Evolutionary conservation across 92 coral and sea anemone species (phyloP).

Genomic region (Zoanthus sansibaricus): DNA sequence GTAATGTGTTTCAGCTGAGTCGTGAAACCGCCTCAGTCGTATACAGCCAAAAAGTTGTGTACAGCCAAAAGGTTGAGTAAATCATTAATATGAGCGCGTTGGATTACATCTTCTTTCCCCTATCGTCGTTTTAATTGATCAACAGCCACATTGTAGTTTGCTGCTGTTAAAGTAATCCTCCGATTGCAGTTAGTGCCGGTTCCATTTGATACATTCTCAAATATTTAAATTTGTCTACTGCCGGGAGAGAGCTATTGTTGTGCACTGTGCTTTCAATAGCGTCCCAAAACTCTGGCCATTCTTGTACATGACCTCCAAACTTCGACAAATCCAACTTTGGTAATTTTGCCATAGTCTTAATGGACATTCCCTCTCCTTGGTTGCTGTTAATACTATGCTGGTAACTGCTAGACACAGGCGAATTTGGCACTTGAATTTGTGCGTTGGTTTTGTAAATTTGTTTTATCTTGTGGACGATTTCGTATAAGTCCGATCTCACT

Average conservation of each 20-base stretch:
- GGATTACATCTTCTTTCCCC: slow-evolving; percentile 23
- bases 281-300: too few relatives aligned
- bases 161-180: slow-evolving; percentile 4
- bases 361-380: too few relatives aligned
- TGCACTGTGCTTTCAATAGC: slow-evolving; percentile 44
- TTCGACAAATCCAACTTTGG: too few relatives aligned
- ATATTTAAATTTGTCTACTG: slow-evolving; percentile 33
- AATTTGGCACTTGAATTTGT: too few relatives aligned
- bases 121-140: slow-evolving; percentile 11
- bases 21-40: slow-evolving; percentile 22
- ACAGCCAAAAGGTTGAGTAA: neutral
- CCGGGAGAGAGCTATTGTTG: slow-evolving; percentile 19
- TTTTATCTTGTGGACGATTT: too few relatives aligned
- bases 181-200: neutral
- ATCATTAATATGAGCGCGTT: slow-evolving; percentile 4
- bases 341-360: too few relatives aligned
- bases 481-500: too few relatives aligned
- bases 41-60: neutral
- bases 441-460: too few relatives aligned
- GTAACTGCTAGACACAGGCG: too few relatives aligned
- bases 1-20: slow-evolving; percentile 24
- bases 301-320: too few relatives aligned
- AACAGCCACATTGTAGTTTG: slow-evolving; percentile 42
- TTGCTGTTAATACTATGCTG: too few relatives aligned
- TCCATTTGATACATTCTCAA: neutral